These are phyloP conservation scores for Mesorhabditis sp. DNA, from an alignment of 2,888 invertebrate genomes.

Conservation along the genomic window DNA sequence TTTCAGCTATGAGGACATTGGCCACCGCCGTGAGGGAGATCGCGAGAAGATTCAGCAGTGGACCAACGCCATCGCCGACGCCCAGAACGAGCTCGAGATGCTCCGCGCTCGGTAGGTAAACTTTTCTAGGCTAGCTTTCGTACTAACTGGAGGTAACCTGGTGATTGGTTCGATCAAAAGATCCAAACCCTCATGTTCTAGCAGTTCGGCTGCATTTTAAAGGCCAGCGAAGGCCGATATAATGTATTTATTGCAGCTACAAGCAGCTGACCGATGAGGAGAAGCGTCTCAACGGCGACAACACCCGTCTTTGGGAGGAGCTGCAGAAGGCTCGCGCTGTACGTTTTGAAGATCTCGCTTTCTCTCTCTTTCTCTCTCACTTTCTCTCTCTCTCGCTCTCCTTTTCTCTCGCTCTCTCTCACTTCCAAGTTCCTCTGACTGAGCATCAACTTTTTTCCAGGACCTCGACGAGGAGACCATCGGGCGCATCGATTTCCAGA, in stretches of 20 bases:
- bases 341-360: neutral
- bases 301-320: conserved; percentile 56
- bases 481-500: conserved; percentile 59
- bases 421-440: neutral
- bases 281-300: conserved; percentile 54
- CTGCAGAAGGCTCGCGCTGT: conserved; percentile 55
- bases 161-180: neutral
- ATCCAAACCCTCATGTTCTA: too few relatives aligned
- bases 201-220: neutral
- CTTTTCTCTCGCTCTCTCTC: neutral
- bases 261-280: conserved; percentile 57
- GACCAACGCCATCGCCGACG: conserved; percentile 55
- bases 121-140: neutral
- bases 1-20: conserved; percentile 54
- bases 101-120: conserved; percentile 43
- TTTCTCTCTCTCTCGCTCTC: neutral
- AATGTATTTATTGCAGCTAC: conserved; percentile 27
- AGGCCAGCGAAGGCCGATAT: neutral
- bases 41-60: conserved; percentile 54
- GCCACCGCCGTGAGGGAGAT: conserved; percentile 51
- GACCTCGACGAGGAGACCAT: conserved; percentile 61
- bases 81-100: conserved; percentile 57
- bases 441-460: conserved; percentile 20
- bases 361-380: neutral
- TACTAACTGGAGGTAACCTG: too few relatives aligned